These are phyloP conservation scores for Coelopa frigida DNA, from an alignment of 1,140 invertebrate species.

Conservation along the genomic window DNA sequence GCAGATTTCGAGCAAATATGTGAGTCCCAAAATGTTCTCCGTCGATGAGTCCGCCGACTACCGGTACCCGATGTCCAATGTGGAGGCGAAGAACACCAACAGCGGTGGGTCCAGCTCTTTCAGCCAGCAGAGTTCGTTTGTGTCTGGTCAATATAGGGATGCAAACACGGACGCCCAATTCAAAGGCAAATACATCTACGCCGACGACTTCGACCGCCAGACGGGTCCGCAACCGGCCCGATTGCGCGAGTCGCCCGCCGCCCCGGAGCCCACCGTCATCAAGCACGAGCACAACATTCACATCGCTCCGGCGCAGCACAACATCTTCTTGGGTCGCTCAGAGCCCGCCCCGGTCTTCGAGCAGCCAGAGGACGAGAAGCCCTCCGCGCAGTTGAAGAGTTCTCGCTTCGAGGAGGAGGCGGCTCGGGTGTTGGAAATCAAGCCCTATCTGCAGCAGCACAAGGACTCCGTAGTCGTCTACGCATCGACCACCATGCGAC, in stretches of 20 bases:
- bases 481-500: constrained; percentile 16
- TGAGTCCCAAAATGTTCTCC: background rate
- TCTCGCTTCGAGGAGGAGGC: constrained; percentile 13
- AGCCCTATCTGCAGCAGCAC: constrained; percentile 27
- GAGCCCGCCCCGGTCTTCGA: constrained; percentile 9
- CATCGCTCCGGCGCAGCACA: constrained; percentile 36
- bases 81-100: constrained; percentile 1
- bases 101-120: background rate
- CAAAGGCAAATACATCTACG: constrained; percentile 31
- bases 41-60: constrained; percentile 23
- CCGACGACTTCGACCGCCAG: constrained; percentile 27
- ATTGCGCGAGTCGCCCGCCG: constrained; percentile 15
- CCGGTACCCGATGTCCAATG: constrained; percentile 11
- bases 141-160: background rate
- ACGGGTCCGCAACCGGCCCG: constrained; percentile 31
- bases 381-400: constrained; percentile 15
- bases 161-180: constrained; percentile 5
- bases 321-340: constrained; percentile 29
- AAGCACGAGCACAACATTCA: constrained; percentile 41
- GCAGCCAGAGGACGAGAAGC: background rate
- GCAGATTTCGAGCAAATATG: no score
- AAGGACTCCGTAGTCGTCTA: constrained; percentile 26
- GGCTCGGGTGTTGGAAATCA: constrained; percentile 30
- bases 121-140: background rate
- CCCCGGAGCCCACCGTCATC: constrained; percentile 24